Evolutionary conservation across 2,797 vertebrate genomes (phyloP), one percentile per base, ranked within the genome.

Genomic region (Sebastiscus albofasciatus): DNA sequence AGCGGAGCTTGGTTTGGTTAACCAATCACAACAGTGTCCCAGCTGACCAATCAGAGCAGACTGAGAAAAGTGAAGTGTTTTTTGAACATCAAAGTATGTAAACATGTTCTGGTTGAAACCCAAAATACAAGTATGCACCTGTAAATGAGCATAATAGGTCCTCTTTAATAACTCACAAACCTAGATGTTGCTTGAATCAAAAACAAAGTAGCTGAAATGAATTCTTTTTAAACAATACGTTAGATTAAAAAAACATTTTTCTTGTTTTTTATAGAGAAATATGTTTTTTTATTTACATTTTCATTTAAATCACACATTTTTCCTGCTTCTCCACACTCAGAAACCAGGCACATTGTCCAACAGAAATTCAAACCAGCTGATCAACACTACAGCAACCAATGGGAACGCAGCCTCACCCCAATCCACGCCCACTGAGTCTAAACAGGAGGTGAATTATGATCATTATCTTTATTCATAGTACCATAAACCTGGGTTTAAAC

Each of bases 361-460:
- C 18, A 94, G 94, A 59, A 95, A 93, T 77, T 97, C 97, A 20
- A 96, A 95, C 0, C 83, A 96, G 87, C 87, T 97, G 74, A 97
- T 97, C 86, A 96, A 95, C 93, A 96, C 95, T 2, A 96, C 95
- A 73, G 92, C 93, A 67, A 92, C 93, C 79, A 96, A 95, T 0
- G 96, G 96, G 8, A 96, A 93, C 3, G 34, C 87, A 54, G 90
- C 93, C 56, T 91, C 95, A 46, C 86, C 90, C 0, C 93, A 92
- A 20, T 81, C 95, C 72, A 91, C 90, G 0, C 81, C 94, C 0
- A 95, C 95, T 42, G 95, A 96, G 20, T 67, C 73, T 7, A 89
- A 80, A 83, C 82, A 87, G 8, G 89, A 93, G 92, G 94, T 94
- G 66, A 89, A 59, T 34, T 13, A 60, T 7, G 7, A 16, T 60